Evolutionary conservation across 2,797 vertebrate genomes (phyloP).

Genomic region (Hozukius guyotensis): DNA sequence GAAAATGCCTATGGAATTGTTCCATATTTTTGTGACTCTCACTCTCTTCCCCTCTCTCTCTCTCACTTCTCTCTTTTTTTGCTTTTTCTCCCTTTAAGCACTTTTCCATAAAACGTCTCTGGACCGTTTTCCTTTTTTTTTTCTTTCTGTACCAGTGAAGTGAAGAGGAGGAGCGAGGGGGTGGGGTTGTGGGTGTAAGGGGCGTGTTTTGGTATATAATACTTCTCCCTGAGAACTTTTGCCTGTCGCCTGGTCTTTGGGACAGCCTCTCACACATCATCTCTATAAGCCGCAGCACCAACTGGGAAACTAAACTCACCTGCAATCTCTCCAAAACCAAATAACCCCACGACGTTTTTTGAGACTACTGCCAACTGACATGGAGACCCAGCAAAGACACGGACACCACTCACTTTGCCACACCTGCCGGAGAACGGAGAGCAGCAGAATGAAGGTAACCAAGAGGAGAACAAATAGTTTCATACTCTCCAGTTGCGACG

Average conservation of each 20-base stretch:
- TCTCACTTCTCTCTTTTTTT: neutral
- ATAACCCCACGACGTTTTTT: conserved; percentile 60
- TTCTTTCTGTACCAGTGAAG: conserved; percentile 41
- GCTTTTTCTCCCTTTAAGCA: conserved; percentile 62
- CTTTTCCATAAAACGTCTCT: conserved; percentile 75
- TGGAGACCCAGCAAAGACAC: conserved; percentile 84
- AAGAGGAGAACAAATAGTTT: conserved; percentile 19
- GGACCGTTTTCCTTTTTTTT: conserved; percentile 51
- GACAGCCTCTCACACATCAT: conserved; percentile 88
- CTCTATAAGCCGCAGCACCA: conserved; percentile 71
- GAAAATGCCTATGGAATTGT: conserved; percentile 74
- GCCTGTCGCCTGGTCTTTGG: conserved; percentile 92
- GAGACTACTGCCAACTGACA: conserved; percentile 76
- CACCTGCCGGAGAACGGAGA: conserved; percentile 86
- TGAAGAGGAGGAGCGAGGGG: conserved; percentile 77
- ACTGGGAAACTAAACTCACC: conserved; percentile 85
- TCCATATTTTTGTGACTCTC: conserved; percentile 65
- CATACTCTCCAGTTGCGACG: conserved; percentile 1
- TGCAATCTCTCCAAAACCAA: conserved; percentile 76
- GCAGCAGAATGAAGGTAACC: conserved; percentile 87
- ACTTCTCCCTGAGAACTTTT: conserved; percentile 87
- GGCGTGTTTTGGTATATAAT: conserved; percentile 90
- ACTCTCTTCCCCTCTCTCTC: conserved; percentile 21
- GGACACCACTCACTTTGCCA: conserved; percentile 81
- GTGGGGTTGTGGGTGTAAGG: conserved; percentile 72